Evolutionary conservation across 2,797 vertebrate genomes (phyloP).

Genomic region (Danio kyathit): DNA sequence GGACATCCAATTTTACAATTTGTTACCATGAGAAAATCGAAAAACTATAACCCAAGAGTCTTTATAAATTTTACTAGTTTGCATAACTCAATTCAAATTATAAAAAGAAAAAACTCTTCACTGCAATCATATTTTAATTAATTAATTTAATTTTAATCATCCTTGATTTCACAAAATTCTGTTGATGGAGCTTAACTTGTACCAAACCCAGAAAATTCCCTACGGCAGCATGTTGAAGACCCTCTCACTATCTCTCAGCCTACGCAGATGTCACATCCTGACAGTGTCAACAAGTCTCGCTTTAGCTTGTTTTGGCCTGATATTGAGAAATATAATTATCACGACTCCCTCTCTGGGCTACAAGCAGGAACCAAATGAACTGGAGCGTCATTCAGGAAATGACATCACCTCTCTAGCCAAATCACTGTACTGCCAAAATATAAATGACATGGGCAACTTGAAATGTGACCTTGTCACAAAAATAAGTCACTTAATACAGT

Average conservation of each 20-base stretch:
- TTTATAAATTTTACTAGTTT: too few relatives aligned
- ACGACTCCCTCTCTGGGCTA: neutral
- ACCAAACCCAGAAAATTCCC: neutral
- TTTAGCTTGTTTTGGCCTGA: conserved; percentile 24
- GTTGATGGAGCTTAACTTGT: neutral
- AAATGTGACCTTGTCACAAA: neutral
- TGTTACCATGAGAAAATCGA: neutral
- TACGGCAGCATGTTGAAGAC: neutral
- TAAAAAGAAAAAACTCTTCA: too few relatives aligned
- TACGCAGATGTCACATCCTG: conserved; percentile 45
- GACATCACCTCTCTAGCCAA: conserved; percentile 10
- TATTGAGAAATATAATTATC: conserved; percentile 36
- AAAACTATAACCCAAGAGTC: too few relatives aligned
- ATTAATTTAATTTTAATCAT: neutral
- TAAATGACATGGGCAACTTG: neutral
- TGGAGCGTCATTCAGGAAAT: conserved; percentile 18
- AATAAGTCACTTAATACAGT: neutral
- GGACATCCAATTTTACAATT: neutral
- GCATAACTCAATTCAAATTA: neutral
- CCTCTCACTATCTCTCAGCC: conserved; percentile 69
- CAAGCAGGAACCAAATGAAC: neutral
- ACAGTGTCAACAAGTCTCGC: conserved; percentile 25
- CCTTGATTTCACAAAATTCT: neutral
- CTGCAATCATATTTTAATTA: too few relatives aligned
- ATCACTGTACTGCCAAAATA: conserved; percentile 20